Evolutionary conservation across 2,113 vertebrate species (phyloP), one percentile per base, ranked within the genome.

Genomic region (Ctenomys sociabilis): DNA sequence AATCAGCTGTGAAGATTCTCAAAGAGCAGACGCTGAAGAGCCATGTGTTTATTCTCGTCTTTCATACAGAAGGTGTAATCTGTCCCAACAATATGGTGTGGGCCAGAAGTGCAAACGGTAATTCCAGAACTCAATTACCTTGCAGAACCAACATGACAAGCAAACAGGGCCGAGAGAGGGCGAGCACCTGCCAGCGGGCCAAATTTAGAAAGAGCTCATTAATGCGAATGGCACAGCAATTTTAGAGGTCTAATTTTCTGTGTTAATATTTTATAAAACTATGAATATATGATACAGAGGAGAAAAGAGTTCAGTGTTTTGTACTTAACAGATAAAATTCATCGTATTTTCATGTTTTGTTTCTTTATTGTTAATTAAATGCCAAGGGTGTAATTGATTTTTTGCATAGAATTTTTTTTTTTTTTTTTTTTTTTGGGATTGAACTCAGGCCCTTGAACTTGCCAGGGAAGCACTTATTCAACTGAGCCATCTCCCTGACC

Each of bases 71-170:
- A 89, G 7, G 24, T 77, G 11, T 66, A 40, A 37, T 57, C 78
- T 59, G 35, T 35, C 28, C 78, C 7, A 77, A 28, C 70, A 70
- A 8, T 68, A 22, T 12, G 22, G n/a, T 57, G 26, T 7, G 82
- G 61, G 49, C 6, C 37, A 77, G 91, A 88, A 90, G 61, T 57
- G 90, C 59, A 88, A 73, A 85, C 77, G 45, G 26, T 78, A 93
- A 94, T 90, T 85, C 26, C 9, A 66, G 73, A 91, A 59, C 52
- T n/a, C 66, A 97, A 85, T 93, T 73, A 82, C 66, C 52, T 86
- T 83, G 90, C 49, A 80, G 85, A 93, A 92, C 45, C 32, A 70
- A 90, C 35, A 32, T 10, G 59, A 78, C 32, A 66, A 3, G 11
- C n/a, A 43, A 84, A 54, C 24, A 88, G 61, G 54, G 24, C 43